These are phyloP conservation scores for Cydia fagiglandana DNA, from an alignment of 1,140 invertebrate species.

Conservation along the genomic window DNA sequence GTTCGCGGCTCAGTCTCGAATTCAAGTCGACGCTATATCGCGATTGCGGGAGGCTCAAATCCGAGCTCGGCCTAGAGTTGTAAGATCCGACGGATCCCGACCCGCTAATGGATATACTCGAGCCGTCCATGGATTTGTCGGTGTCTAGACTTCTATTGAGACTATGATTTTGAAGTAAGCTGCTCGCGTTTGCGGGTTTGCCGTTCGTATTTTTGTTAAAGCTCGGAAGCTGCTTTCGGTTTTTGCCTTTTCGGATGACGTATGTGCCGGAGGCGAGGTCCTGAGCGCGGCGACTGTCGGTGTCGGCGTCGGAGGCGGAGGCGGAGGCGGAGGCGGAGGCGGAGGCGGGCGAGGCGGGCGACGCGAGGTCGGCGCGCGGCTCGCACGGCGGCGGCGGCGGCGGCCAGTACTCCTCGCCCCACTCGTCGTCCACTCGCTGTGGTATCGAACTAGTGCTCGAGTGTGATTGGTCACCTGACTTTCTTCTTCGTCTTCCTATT, in stretches of 20 bases:
- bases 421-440: slow-evolving; percentile 75
- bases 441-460: slow-evolving; percentile 82
- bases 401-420: slow-evolving; percentile 83
- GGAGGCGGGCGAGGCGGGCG: slow-evolving; percentile 84
- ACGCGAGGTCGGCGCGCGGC: slow-evolving; percentile 78
- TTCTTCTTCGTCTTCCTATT: slow-evolving; percentile 80
- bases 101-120: slow-evolving; percentile 76
- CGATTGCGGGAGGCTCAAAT: slow-evolving; percentile 80
- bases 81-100: slow-evolving; percentile 80
- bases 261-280: slow-evolving; percentile 86
- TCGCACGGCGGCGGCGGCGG: slow-evolving; percentile 79
- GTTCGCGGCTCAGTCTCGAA: slow-evolving; percentile 79
- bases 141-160: slow-evolving; percentile 69
- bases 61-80: slow-evolving; percentile 81
- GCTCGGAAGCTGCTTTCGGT: slow-evolving; percentile 75
- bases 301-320: slow-evolving; percentile 83
- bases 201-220: slow-evolving; percentile 72
- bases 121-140: slow-evolving; percentile 76
- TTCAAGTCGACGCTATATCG: slow-evolving; percentile 80
- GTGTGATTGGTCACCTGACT: slow-evolving; percentile 80
- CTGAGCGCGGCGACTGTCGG: slow-evolving; percentile 78
- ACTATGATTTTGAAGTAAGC: slow-evolving; percentile 66
- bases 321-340: slow-evolving; percentile 83
- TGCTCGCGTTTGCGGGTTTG: slow-evolving; percentile 71
- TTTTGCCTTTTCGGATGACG: slow-evolving; percentile 84